Evolutionary conservation across 2,113 vertebrate genomes (phyloP), one percentile per base, ranked within the genome.

Genomic region (Trichechus manatus): DNA sequence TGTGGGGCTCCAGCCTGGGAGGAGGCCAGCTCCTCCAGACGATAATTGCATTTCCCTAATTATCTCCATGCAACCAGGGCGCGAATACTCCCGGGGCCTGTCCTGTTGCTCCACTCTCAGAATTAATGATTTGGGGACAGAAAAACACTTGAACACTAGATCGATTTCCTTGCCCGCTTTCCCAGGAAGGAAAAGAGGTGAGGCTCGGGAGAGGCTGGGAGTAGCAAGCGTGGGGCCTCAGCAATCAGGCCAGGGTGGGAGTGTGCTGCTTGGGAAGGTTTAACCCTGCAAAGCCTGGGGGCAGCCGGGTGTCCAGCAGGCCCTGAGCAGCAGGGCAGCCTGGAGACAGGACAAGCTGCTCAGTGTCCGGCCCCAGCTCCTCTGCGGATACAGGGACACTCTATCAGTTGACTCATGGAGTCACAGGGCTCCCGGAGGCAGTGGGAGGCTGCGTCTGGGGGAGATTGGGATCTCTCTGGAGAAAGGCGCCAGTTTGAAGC

Each of bases 71-170:
- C 82, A 94, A 97, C 70, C 92, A 94, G 95, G 93, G 66, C 95
- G 80, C 0, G 0, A 0, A 53, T 13, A 72, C 96, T 94, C 96
- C 53, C 0, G 88, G 74, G 97, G 87, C 68, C 93, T 74, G 93
- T 70, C 87, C 95, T 88, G 75, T 79, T 11, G 78, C 78, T 70
- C 90, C 81, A 61, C 8, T 50, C 96, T 92, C 90, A 31, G 90
- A 92, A 96, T 83, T 90, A 92, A 90, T 70, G 84, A 93, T 83
- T 80, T 95, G 84, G 93, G 95, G 93, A 97, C 94, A 85, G 96
- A 91, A 74, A 77, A 84, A 31, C 47, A 39, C 82, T 74, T 0
- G 0, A 85, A 66, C 36, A 3, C 31, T 50, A 31, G 66, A 80
- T 92, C 29, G 1, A 94, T 81, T 81, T 94, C 56, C 68, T 61